Percentiles rank a stretch among this genome's conserved stretches.
These are phyloP conservation scores for Drosophila azteca DNA, from an alignment of 1,140 invertebrate species.

Conservation along the genomic window DNA sequence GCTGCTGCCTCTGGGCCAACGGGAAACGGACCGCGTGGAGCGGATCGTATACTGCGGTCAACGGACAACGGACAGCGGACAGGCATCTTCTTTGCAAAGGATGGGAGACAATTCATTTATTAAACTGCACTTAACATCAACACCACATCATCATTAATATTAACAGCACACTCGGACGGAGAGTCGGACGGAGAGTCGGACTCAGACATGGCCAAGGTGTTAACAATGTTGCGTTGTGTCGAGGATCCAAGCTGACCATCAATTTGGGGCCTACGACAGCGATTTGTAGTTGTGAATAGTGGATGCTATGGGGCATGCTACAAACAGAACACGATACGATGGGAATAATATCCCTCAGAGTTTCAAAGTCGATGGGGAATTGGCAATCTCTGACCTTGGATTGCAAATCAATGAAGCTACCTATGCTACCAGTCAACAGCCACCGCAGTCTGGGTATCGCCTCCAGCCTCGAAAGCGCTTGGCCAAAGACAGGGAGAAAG, in stretches of 20 bases:
- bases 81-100: constrained; percentile 15
- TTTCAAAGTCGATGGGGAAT: too few relatives aligned
- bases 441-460: too few relatives aligned
- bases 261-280: constrained; percentile 20
- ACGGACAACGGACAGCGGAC: constrained; percentile 10
- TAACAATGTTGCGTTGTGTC: constrained; percentile 34
- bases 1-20: constrained; percentile 51
- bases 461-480: constrained; percentile 12
- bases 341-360: too few relatives aligned
- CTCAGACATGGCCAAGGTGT: constrained; percentile 39
- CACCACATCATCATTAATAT: constrained; percentile 82
- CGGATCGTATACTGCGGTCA: not conserved
- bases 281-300: constrained; percentile 22
- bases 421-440: too few relatives aligned
- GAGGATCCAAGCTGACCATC: constrained; percentile 31
- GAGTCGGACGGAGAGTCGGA: not conserved
- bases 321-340: too few relatives aligned
- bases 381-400: too few relatives aligned
- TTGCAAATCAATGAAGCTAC: too few relatives aligned
- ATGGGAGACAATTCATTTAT: constrained; percentile 79
- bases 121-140: constrained; percentile 83
- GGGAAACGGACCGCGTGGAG: constrained; percentile 23
- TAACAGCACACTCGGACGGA: constrained; percentile 15
- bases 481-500: constrained; percentile 11
- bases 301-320: not conserved